Base-by-base conservation (phyloP, 2,888 invertebrate genomes). In the Heliconius ismenius region DNA sequence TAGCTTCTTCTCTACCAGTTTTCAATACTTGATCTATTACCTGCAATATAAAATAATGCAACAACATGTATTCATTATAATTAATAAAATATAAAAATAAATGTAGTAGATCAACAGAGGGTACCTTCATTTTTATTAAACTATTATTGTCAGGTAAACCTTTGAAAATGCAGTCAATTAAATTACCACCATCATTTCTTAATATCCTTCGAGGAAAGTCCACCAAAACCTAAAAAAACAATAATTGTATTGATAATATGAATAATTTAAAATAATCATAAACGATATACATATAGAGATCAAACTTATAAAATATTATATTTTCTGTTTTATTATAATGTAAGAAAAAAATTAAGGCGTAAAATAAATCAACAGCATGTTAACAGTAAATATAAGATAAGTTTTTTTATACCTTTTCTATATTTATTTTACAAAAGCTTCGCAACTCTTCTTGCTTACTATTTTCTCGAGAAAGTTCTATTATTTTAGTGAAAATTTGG, bases 91-190 rank as follows among this genome's bases (percentile, higher is more conserved):
- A 7, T 26, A 67, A 49, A 72, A 73, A 26, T 9, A 24, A 75
- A 79, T 26, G 6, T 26, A 62, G 26, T 26, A 15, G 2, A 26
- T 26, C 15, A 26, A 62, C n/a, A 62, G 13, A 62, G 15, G 15
- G 4, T 86, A 91, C 92, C 88, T 91, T 91, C 0, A 87, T 83
- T 87, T 90, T 91, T 67, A 83, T 85, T 60, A 80, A 85, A 74
- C 74, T 80, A 58, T 84, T 76, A 81, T 81, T 85, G 79, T 91
- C 90, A 26, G 87, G 82, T 36, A 92, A 82, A 69, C 92, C 93
- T 84, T 87, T 91, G 4, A 93, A 83, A 77, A 93, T 81, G 81
- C 89, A 91, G 78, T 91, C 88, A 60, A 92, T 79, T 36, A 93
- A 60, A 78, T 88, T 86, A 39, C 86, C 87, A 0, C 91, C 93